Conservation (phyloP, 2,113 vertebrate species). For the Oxyruncus cristatus region DNA sequence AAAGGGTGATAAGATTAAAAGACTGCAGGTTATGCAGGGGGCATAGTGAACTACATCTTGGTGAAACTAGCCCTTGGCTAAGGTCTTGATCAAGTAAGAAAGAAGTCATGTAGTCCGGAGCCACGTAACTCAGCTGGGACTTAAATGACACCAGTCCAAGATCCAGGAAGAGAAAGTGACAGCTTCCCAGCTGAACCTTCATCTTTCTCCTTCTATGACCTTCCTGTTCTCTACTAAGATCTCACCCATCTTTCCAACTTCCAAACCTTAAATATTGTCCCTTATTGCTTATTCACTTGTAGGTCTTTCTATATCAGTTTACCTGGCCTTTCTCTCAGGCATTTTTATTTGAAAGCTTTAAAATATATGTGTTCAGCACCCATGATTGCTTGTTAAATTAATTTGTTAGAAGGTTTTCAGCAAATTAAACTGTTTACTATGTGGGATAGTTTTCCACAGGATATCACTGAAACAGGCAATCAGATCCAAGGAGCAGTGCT, state of each 20-base stretch:
- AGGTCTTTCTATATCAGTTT: background rate
- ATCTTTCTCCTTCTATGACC: background rate
- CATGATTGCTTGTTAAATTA: background rate
- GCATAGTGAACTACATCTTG: background rate
- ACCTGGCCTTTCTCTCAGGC: background rate
- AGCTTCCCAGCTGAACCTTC: background rate
- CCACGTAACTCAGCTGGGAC: background rate
- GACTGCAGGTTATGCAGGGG: background rate
- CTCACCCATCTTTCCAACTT: background rate
- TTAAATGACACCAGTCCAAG: background rate
- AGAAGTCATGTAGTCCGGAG: background rate
- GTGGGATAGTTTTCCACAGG: background rate
- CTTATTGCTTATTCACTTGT: background rate
- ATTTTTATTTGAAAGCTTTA: background rate
- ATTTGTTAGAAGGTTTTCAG: slow-evolving; percentile 17
- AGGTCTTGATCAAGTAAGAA: background rate
- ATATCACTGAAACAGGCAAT: background rate
- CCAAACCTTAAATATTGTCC: background rate
- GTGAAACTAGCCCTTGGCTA: background rate
- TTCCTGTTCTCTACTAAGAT: background rate
- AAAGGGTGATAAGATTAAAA: background rate
- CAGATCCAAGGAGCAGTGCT: background rate
- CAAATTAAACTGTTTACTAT: slow-evolving; percentile 16
- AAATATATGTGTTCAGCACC: background rate
- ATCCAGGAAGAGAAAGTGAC: background rate